Base-by-base conservation (phyloP, 2,797 vertebrate species). In the Arrhamphus sclerolepis region DNA sequence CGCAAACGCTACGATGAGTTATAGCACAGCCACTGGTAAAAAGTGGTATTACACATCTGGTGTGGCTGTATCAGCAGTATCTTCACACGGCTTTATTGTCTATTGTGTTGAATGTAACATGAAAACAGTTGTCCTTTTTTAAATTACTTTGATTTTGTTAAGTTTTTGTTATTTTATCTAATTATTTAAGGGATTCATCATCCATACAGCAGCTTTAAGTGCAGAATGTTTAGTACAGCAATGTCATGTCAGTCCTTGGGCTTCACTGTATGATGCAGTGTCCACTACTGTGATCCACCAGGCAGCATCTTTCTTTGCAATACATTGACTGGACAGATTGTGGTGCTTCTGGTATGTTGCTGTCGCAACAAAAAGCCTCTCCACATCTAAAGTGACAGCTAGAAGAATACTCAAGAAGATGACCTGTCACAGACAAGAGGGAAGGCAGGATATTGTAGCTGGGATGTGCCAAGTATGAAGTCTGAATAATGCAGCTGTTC, bases 351-450 rank as follows among this genome's bases (percentile, higher is more conserved):
- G 67, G 59, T 74, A 17, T 65, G 64, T 69, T 28, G 72, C 49
- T 54, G 49, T 68, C 46, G 48, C 34, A 49, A 72, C 61, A 40
- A 13, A 66, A 79, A 40, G 43, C 59, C 20, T 65, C 14, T 13
- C 19, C 40, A 73, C 52, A 78, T 84, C 66, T 34, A 24, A 38
- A 54, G 56, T 80, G 77, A 79, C 79, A 74, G 78, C 56, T 9
- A 48, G 66, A 74, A 65, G 70, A 78, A 28, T 44, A 43, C 40
- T 18, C 42, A 40, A 50, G 66, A 66, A 52, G 41, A 52, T 56
- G 73, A 66, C 54, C 66, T 62, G 60, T 59, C 41, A 52, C 19
- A 50, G 62, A 48, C 63, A 42, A 73, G 52, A 42, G 66, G 53
- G 26, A 56, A 42, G 51, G 18, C 38, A 18, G 52, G 49, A 51